Evolutionary conservation across 2,888 invertebrate genomes (phyloP), one percentile per base, ranked within the genome.

Genomic region (Gnatocerus cornutus): DNA sequence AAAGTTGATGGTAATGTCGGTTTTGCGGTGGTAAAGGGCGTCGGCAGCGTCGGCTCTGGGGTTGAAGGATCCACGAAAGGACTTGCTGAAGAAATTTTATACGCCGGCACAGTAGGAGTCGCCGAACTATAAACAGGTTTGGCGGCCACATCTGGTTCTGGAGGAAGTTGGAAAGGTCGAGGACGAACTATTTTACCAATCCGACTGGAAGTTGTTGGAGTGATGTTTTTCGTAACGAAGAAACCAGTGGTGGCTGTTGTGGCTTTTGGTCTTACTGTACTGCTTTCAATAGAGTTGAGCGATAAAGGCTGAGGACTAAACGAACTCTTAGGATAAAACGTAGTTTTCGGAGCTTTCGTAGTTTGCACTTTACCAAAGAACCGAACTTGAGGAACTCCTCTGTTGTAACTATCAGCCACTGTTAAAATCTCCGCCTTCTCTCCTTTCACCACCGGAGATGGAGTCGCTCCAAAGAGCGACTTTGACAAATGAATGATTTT

Each of bases 1-100:
- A 89, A 87, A 63, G 91, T 89, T 0, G 79, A 78, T 29, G 70
- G 68, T 16, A 61, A 58, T 5, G 33, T 21, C 0, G 81, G 84
- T 69, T 86, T 84, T 1, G 85, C 84, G 1, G 85, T 84, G 5
- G 74, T 59, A 10, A 72, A 72, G 21, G 80, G 74, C 4, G 82
- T 80, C 8, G 82, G 79, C 46, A 74, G 46, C 12, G 83, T 80
- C 0, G 80, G 74, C 46, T 53, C 39, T 9, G 73, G 74, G n/a
- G 72, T 74, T 14, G 66, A 29, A 13, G 69, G 13, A 33, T 69
- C 71, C 27, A 74, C 74, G 73, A 84, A 83, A 1, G 84, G 84
- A 74, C 83, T 82, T 12, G 83, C 82, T 16, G 80, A 83, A 3
- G 82, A 85, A 67, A 82, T 76, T 71, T 77, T 77, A 68, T 77